Evolutionary conservation across 2,888 invertebrate genomes (phyloP), one percentile per base, ranked within the genome.

Genomic region (Graphium colonna): DNA sequence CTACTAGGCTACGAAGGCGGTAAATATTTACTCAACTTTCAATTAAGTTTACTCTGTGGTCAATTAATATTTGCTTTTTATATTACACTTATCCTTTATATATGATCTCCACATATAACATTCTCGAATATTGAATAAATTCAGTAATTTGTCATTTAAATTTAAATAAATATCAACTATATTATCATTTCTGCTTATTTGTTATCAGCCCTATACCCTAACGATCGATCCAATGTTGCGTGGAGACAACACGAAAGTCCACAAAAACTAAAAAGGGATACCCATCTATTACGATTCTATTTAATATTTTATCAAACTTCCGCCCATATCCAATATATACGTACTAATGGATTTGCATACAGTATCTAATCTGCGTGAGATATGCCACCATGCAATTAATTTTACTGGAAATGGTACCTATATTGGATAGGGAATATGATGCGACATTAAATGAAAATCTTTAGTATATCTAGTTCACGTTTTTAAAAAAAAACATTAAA

Each of bases 331-430:
- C 51, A 56, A 58, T 56, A 60, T 49, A 52, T 64, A 64, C 54
- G 59, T 66, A 67, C 60, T 70, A 69, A 69, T 73, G 71, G 75
- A 78, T 75, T 75, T 75, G 68, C 72, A 71, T 67, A 68, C 61
- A 65, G 60, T 65, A 61, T 63, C 65, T 72, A 71, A 72, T 72
- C 79, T 75, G 67, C 55, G 68, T 67, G 63, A 69, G 67, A 63
- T 66, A 66, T 54, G 59, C 56, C 46, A 40, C 53, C 57, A 55
- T 15, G 3, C 54, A 56, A 28, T 33, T 58, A 52, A 8, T 46
- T 12, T 0, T 47, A 26, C 59, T 54, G 18, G 59, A 62, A 58
- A 56, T n/a, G 52, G 59, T 13, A 3, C n/a, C 68, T 5, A 21
- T 21, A 5, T n/a, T n/a, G n/a, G n/a, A n/a, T n/a, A n/a, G n/a